Percentiles rank a stretch among this genome's conserved stretches.
phyloP scores from a whole-genome alignment of 2,888 invertebrate genomes.

The Platycnemis pennipes region DNA sequence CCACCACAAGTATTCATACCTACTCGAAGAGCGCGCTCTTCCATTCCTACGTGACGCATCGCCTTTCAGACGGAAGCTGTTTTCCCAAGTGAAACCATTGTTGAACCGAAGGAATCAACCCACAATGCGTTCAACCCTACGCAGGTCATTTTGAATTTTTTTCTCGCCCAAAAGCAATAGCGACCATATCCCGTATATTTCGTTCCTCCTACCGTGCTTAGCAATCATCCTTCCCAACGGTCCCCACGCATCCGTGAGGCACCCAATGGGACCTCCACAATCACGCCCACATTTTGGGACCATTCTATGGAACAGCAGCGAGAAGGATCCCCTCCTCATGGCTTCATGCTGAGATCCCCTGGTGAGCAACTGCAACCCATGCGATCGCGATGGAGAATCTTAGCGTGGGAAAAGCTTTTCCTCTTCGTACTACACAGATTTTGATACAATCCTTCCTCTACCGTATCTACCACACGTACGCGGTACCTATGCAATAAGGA shows the following conservation, averaged over 20 bases:
- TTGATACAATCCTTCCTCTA: too few species aligned
- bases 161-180: not conserved
- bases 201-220: not conserved
- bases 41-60: not conserved
- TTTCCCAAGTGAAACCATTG: not conserved
- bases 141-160: not conserved
- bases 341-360: not conserved
- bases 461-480: too few species aligned
- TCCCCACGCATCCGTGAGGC: not conserved
- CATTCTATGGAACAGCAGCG: not conserved
- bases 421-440: not conserved
- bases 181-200: not conserved
- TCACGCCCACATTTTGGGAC: conserved; percentile 26
- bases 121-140: not conserved
- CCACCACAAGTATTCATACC: not conserved
- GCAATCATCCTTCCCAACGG: not conserved
- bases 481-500: too few species aligned
- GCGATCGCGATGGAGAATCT: not conserved
- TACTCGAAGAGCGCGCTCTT: not conserved
- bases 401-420: not conserved
- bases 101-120: not conserved
- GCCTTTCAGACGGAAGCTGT: not conserved
- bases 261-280: not conserved
- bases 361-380: not conserved
- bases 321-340: not conserved